Evolutionary conservation across 2,797 vertebrate genomes (phyloP), one percentile per base, ranked within the genome.

Genomic region (Karalla daura): DNA sequence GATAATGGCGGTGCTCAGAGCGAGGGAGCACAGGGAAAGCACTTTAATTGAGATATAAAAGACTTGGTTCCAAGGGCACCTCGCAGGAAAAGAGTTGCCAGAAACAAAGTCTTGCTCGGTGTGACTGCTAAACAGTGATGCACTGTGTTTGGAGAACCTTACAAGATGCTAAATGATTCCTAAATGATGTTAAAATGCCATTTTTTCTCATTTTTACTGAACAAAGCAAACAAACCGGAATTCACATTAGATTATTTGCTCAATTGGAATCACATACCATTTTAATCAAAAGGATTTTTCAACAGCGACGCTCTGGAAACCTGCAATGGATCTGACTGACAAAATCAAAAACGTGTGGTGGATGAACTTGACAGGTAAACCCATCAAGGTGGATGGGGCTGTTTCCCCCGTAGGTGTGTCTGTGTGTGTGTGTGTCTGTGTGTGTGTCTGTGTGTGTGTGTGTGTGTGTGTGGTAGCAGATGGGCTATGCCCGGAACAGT

Each of bases 31-130:
- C 54, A 87, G 88, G 88, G 91, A 91, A 89, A 88, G 75, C 84
- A 87, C 86, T 92, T 93, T 92, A 92, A 93, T 94, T 93, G 91
- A 92, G 89, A 90, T 89, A 88, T 89, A 87, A 92, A 93, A 86
- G 69, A 84, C 81, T 61, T 66, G 83, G 85, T 91, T 91, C 88
- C 91, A 92, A 91, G 91, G 92, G 89, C 88, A 88, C 84, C 81
- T 86, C 77, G 32, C 71, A 88, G 77, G 73, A 81, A 88, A 74
- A 67, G 79, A 81, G 62, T 83, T 86, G 85, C 85, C 85, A 86
- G 73, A 75, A 56, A 63, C 71, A 83, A 85, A 84, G 69, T 80
- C 80, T 74, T 84, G 81, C 80, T 83, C 78, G 63, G 76, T 76
- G 75, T 80, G 88, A 91, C 85, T 65, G 80, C 58, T 45, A 73